A percentile compares a stretch with the other conserved stretches of the same genome.
phyloP scores from a whole-genome alignment of 1,140 invertebrate genomes.

The Drosophila sturtevanti region DNA sequence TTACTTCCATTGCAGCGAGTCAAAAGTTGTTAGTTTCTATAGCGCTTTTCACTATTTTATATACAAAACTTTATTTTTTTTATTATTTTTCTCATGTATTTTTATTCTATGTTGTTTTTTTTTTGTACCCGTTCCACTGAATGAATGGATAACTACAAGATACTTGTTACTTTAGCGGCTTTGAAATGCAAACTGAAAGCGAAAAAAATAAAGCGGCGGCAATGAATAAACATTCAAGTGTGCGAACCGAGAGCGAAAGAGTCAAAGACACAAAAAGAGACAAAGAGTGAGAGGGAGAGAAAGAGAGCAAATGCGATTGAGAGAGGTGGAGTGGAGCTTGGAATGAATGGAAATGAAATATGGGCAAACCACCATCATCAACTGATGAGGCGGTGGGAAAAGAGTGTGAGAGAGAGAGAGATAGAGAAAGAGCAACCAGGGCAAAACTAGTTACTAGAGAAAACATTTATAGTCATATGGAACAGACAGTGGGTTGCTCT shows the following conservation, averaged over 20 bases:
- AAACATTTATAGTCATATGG: constrained; percentile 73
- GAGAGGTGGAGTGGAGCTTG: constrained; percentile 7
- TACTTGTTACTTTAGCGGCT: constrained; percentile 79
- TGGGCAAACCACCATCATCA: constrained; percentile 22
- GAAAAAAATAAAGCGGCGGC: constrained; percentile 61
- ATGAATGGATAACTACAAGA: constrained; percentile 73
- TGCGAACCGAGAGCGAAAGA: neutral
- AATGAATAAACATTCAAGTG: constrained; percentile 64
- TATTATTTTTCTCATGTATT: constrained; percentile 14
- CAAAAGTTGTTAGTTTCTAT: constrained; percentile 38
- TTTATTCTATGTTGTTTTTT: constrained; percentile 8
- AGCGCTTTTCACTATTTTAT: constrained; percentile 54
- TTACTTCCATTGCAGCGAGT: constrained; percentile 61
- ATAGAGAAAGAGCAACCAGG: neutral
- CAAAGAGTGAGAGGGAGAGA: neutral
- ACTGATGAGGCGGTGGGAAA: constrained; percentile 10
- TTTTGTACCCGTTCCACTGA: constrained; percentile 44
- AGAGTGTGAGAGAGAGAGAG: constrained; percentile 10
- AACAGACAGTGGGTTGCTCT: constrained; percentile 44
- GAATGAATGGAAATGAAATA: constrained; percentile 68
- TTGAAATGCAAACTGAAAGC: constrained; percentile 79
- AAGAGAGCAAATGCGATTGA: constrained; percentile 7
- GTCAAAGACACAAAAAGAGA: constrained; percentile 1
- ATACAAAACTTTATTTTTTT: constrained; percentile 47
- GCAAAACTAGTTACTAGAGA: constrained; percentile 74